Conservation (phyloP, 2,113 vertebrate genomes). For the Crotalus helleri region DNA sequence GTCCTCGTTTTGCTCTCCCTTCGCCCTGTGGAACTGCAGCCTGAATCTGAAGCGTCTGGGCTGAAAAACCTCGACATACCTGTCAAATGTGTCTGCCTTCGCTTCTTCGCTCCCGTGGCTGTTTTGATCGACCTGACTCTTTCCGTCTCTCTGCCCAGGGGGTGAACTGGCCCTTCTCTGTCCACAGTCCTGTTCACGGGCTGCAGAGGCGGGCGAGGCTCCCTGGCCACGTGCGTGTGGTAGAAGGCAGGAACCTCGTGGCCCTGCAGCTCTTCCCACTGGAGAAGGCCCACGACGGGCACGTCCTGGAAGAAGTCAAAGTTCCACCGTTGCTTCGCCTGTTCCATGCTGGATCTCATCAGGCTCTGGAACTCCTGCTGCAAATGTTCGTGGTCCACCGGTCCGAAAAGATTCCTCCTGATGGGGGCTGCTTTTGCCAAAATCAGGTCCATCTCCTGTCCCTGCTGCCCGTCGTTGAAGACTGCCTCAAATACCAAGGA, state of each 20-base stretch:
- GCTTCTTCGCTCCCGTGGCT: conserved; percentile 58
- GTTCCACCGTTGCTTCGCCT: conserved; percentile 73
- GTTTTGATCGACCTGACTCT: conserved; percentile 59
- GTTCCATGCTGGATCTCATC: conserved; percentile 57
- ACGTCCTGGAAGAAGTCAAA: conserved; percentile 70
- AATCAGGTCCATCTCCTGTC: not conserved
- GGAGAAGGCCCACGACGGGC: conserved; percentile 47
- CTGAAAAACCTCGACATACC: conserved; percentile 59
- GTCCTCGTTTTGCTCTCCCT: not conserved
- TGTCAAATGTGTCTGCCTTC: conserved; percentile 78
- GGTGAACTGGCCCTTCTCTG: conserved; percentile 2
- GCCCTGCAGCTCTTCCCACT: conserved; percentile 72
- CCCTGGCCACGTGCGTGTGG: conserved; percentile 58
- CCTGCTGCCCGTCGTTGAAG: no score
- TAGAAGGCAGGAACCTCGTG: conserved; percentile 74
- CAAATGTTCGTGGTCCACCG: conserved; percentile 73
- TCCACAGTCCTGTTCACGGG: conserved; percentile 50
- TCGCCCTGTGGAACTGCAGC: conserved; percentile 22
- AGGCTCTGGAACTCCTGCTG: conserved; percentile 71
- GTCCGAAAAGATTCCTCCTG: conserved; percentile 74
- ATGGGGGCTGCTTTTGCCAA: not conserved
- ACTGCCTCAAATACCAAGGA: not conserved
- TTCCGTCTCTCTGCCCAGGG: conserved; percentile 6
- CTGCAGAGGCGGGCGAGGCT: not conserved
- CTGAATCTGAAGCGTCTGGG: not conserved